Base-by-base conservation (phyloP, 2,113 vertebrate genomes). In the Callaeas wilsoni region DNA sequence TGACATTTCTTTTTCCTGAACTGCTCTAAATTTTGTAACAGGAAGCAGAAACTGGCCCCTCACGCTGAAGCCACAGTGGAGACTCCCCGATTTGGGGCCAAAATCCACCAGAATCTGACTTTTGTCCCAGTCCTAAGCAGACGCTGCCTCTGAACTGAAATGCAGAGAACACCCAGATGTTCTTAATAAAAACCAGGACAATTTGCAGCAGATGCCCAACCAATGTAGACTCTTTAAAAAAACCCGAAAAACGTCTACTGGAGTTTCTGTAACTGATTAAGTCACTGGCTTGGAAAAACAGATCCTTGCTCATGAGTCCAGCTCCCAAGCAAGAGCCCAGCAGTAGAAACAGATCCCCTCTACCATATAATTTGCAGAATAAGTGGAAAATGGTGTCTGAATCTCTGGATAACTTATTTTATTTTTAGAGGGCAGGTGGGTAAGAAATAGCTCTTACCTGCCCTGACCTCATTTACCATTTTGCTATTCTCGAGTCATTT, bases 391-490 rank as follows among this genome's bases (percentile, higher is more conserved):
- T 3, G 0, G 35, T 83, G 78, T 44, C 53, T 64, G 68, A 90
- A 88, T 77, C 52, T 49, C 71, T 29, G 56, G 11, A 44, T 77
- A 81, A 80, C 39, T 77, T 7, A 14, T 29, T 80, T 89, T 94
- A 76, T 77, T 94, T 96, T 93, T 76, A 87, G 90, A 90, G 23
- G 56, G 41, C 21, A 85, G 47, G 84, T 75, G 57, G 67, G 44
- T 64, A 95, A 90, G 87, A 93, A 95, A 74, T 37, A 93, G 82
- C 60, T 95, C 20, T 78, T 81, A 90, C 93, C 73, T 96, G 80
- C 53, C 33, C 49, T 92, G 90, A 96, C 92, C 63, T 94, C 91
- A 67, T 25, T 95, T 70, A 76, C 64, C 67, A 70, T 83, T 96
- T 84, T 93, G 82, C 59, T 84, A 27, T 39, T 78, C 65, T n/a